Evolutionary conservation across 2,888 invertebrate species (phyloP), one percentile per base, ranked within the genome.

Genomic region (Hirtodrosophila confusa): DNA sequence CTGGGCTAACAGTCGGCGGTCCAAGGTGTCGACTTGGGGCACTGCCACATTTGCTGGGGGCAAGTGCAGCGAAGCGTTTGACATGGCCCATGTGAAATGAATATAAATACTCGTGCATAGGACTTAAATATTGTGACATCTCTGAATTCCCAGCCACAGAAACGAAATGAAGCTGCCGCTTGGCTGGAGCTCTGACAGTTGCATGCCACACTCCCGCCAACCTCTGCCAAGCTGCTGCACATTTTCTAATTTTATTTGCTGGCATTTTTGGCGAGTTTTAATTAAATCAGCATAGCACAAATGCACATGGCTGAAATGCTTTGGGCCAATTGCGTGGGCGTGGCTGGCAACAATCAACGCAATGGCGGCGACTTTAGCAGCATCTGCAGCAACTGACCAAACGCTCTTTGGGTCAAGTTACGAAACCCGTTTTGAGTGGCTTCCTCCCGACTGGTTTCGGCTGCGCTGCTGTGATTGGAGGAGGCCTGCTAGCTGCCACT

Each of bases 391-490:
- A 66, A 62, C 51, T 56, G 69, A 73, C 69, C 69, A 57, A 74
- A 45, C 53, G 48, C n/a, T 62, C 53, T 70, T 12, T 47, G 69
- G 80, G 85, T 77, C 85, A 80, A 74, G 67, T 69, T 50, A 60
- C 66, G 57, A 82, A 80, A 86, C 84, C 69, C 72, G 80, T 84
- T 79, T 82, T 48, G 40, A 60, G 57, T 55, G 37, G 49, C 33
- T 56, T 55, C 49, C 56, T 56, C 43, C 44, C 61, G 53, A 63
- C 69, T 56, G 60, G 55, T 75, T 61, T 50, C 24, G 10, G 10
- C 8, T 40, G 61, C 80, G 65, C 10, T 40, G 31, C 83, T 82
- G 75, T 86, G 86, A 82, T 82, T 82, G 82, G 82, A 82, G 61
- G 85, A 71, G 49, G 29, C 47, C 31, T 4, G 10, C 29, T 8